phyloP scores from a whole-genome alignment of 1,140 invertebrate genomes.

The Leptoteleia sp. region DNA sequence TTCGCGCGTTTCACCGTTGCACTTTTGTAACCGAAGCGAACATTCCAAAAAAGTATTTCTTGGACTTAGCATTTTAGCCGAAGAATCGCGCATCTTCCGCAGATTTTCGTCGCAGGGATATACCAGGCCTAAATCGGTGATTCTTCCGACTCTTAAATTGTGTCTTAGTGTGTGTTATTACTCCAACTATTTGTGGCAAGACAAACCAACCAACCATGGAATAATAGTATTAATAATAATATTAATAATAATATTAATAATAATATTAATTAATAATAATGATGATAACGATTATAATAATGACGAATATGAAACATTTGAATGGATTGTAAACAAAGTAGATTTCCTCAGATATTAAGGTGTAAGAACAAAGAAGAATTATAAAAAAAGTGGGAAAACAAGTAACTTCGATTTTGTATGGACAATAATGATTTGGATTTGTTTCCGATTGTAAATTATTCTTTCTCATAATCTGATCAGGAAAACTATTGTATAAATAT shows the following conservation, averaged over 20 bases:
- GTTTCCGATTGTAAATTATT: slow-evolving; percentile 24
- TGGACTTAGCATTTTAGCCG: slow-evolving; percentile 41
- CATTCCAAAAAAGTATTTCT: slow-evolving; percentile 55
- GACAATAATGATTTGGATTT: slow-evolving; percentile 56
- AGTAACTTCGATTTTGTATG: slow-evolving; percentile 45
- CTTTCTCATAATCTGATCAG: slow-evolving; percentile 39
- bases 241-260: slow-evolving; percentile 7
- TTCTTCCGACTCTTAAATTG: slow-evolving; percentile 57
- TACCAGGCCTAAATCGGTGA: slow-evolving; percentile 57
- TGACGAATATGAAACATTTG: no score
- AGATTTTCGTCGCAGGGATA: slow-evolving; percentile 61
- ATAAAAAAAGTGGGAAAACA: slow-evolving; percentile 1
- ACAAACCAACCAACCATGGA: slow-evolving; percentile 16
- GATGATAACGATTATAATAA: no score
- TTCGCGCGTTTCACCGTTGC: slow-evolving; percentile 3
- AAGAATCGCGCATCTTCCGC: slow-evolving; percentile 53
- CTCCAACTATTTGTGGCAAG: slow-evolving; percentile 29
- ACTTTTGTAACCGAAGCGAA: slow-evolving; percentile 49
- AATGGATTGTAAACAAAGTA: slow-evolving; percentile 32
- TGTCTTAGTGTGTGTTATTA: slow-evolving; percentile 57
- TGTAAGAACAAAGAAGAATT: neutral
- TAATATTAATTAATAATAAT: slow-evolving; percentile 4
- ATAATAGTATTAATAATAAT: slow-evolving; percentile 11
- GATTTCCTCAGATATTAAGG: slow-evolving; percentile 1
- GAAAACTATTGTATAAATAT: slow-evolving; percentile 40